These are phyloP conservation scores for Labia minor DNA, from an alignment of 2,888 invertebrate genomes.

Conservation along the genomic window DNA sequence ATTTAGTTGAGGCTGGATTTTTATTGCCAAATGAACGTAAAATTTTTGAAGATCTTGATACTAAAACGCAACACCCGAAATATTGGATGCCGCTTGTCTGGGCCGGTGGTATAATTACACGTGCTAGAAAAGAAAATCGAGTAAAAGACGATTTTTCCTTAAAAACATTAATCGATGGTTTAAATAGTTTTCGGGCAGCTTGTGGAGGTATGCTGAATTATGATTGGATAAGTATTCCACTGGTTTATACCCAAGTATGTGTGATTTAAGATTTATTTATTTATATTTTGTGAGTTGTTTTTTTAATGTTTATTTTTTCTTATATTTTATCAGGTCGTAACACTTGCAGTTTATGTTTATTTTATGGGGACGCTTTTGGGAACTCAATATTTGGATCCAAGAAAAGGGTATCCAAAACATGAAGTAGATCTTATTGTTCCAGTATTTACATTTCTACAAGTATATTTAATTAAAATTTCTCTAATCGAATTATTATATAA, in stretches of 20 bases:
- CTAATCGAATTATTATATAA: neutral
- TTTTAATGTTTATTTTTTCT: neutral
- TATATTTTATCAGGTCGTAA: conserved; percentile 37
- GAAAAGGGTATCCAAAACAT: conserved; percentile 28
- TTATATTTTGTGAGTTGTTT: conserved; percentile 1
- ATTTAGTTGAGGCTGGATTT: conserved; percentile 34
- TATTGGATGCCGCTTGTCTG: conserved; percentile 35
- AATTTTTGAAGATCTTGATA: conserved; percentile 32
- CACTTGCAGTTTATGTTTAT: conserved; percentile 40
- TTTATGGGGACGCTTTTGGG: conserved; percentile 39
- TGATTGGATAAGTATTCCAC: conserved; percentile 34
- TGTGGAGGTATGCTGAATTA: conserved; percentile 32
- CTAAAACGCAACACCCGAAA: conserved; percentile 31
- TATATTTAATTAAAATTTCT: conserved; percentile 18
- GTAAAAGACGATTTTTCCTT: conserved; percentile 36
- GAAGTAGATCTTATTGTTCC: conserved; percentile 35
- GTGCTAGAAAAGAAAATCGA: conserved; percentile 32
- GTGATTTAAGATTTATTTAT: neutral
- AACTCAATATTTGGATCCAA: conserved; percentile 32
- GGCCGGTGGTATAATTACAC: conserved; percentile 31
- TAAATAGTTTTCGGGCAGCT: conserved; percentile 35
- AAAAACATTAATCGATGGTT: conserved; percentile 37
- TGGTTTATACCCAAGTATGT: conserved; percentile 35
- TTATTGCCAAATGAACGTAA: conserved; percentile 33
- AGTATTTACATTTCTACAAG: conserved; percentile 39